A percentile compares a stretch with the other conserved stretches of the same genome.
Conservation (phyloP, 92 coral and sea anemone species). For the Blastomussa wellsi region DNA sequence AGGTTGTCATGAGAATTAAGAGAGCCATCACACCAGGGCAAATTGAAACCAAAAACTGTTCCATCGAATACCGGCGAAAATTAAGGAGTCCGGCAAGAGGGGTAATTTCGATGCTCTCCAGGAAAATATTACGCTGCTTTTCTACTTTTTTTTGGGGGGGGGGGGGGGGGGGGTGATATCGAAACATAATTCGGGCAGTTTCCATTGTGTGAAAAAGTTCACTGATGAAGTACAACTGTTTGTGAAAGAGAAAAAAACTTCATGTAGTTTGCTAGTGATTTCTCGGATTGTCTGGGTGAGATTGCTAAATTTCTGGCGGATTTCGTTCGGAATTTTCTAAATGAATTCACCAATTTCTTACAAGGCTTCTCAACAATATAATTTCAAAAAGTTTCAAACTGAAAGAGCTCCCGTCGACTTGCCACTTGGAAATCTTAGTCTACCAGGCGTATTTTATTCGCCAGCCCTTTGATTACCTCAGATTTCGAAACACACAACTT, state of each 20-base stretch:
- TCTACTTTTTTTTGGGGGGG: too few species aligned
- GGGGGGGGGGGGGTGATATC: too few species aligned
- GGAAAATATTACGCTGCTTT: neutral
- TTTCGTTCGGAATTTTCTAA: neutral
- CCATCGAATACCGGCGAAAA: neutral
- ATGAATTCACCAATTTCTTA: neutral
- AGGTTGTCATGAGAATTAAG: neutral
- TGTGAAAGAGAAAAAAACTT: neutral
- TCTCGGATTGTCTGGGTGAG: neutral
- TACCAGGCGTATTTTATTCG: neutral
- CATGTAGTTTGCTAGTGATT: neutral
- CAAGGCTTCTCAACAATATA: neutral
- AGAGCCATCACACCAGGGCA: neutral
- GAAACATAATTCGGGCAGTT: neutral
- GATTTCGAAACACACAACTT: neutral
- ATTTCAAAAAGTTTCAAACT: neutral
- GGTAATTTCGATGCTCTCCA: neutral
- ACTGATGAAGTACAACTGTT: neutral
- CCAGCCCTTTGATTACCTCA: neutral
- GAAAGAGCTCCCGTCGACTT: neutral
- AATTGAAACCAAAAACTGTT: neutral
- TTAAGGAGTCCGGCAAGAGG: neutral
- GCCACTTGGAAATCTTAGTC: neutral
- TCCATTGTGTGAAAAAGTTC: neutral
- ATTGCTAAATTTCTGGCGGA: neutral